phyloP scores from a whole-genome alignment of 1,140 invertebrate genomes.

The Pseudobourletiella spinata region DNA sequence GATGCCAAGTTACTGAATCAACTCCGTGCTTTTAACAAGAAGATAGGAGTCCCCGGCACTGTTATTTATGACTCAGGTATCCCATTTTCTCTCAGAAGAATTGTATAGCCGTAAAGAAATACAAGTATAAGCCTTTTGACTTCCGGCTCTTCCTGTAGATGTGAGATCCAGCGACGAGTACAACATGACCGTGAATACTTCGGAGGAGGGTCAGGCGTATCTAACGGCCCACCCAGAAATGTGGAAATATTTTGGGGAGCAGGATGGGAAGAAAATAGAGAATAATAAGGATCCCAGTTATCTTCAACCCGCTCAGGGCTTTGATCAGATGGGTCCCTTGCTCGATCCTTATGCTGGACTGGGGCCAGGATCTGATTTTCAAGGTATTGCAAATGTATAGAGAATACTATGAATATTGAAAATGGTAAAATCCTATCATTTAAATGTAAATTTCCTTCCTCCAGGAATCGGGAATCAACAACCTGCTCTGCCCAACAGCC shows the following conservation, averaged over 20 bases:
- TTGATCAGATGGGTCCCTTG: background rate
- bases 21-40: slow-evolving; percentile 59
- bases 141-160: slow-evolving; percentile 36
- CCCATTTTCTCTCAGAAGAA: slow-evolving; percentile 7
- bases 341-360: no score
- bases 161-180: slow-evolving; percentile 40
- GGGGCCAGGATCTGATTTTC: no score
- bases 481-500: background rate
- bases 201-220: slow-evolving; percentile 42
- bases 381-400: no score
- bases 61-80: slow-evolving; percentile 57
- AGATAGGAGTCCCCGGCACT: slow-evolving; percentile 58
- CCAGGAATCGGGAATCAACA: no score
- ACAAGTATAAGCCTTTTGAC: no score
- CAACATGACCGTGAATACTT: slow-evolving; percentile 42
- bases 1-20: slow-evolving; percentile 56
- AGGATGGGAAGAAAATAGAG: slow-evolving; percentile 1
- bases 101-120: no score
- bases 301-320: background rate
- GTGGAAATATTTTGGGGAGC: slow-evolving; percentile 31
- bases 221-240: slow-evolving; percentile 42
- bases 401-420: no score
- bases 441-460: no score
- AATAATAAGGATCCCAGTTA: background rate
- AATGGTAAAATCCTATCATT: no score